Base-by-base conservation (phyloP, 2,113 vertebrate genomes). In the Crocuta crocuta region DNA sequence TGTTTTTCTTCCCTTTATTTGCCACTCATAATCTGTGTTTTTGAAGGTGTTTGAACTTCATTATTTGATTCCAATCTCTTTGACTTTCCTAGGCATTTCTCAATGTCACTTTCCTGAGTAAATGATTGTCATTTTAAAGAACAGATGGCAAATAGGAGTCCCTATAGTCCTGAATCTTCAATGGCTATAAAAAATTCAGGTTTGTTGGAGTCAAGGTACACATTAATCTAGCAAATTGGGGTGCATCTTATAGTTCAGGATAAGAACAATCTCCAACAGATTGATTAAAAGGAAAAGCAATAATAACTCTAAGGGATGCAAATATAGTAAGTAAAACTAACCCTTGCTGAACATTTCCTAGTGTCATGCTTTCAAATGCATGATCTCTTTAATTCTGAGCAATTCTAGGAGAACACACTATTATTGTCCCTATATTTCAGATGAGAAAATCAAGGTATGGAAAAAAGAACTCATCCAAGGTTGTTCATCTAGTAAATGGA, bases 61-160 rank as follows among this genome's bases (percentile, higher is more conserved):
- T 68, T 91, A 95, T 76, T 93, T 84, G 70, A 58, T 88, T 97
- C 48, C 63, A 88, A 58, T 93, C 21, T 97, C 79, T 92, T 33
- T 97, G 63, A 74, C 39, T 84, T 93, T 87, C 76, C 63, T 97
- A 93, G 80, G 70, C 93, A 74, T 80, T 93, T 94, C 95, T 95
- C 94, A 98, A 10, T 28, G 71, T 95, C 70, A 91, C 63, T 96
- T 95, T 94, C 21, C 82, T 91, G 93, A 91, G 39, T 91, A 83
- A 84, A 68, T 87, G 61, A 87, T 87, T 91, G 84, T 94, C 70
- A 93, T 88, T 95, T 95, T 95, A 48, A 97, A 96, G 85, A 96
- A 80, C 65, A 96, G 92, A 93, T 88, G 76, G 94, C 55, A 98
- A 97, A 91, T n/a, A 82, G 28, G 79, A 83, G 17, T 95, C n/a